phyloP scores from a whole-genome alignment of 2,888 invertebrate genomes.

The Lepidonotus clava region DNA sequence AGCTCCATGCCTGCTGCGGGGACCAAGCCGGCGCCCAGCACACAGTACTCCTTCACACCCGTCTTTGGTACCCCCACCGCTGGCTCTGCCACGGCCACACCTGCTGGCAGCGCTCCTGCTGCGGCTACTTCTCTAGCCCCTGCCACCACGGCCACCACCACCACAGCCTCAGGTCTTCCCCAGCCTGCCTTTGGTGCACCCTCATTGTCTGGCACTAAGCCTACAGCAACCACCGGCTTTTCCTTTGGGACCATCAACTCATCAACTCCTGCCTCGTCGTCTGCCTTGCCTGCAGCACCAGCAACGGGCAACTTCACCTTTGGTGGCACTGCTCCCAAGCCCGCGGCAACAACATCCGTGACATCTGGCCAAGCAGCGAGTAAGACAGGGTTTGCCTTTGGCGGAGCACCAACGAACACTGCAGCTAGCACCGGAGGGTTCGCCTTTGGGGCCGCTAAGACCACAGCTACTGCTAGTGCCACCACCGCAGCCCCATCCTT shows the following conservation, averaged over 20 bases:
- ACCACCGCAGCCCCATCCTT: constrained; percentile 18
- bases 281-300: not conserved
- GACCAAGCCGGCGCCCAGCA: not conserved
- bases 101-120: not conserved
- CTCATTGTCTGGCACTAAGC: not conserved
- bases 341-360: not conserved
- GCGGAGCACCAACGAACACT: too few species aligned
- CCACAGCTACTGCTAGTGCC: not conserved
- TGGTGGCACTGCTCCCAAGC: not conserved
- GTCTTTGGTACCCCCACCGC: not conserved
- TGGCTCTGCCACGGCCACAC: not conserved
- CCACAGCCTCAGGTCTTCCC: not conserved
- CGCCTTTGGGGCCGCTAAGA: not conserved
- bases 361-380: not conserved
- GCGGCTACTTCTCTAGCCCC: not conserved
- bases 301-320: constrained; percentile 1
- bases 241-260: not conserved
- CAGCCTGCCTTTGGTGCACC: not conserved
- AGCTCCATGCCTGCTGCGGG: not conserved
- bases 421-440: not conserved
- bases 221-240: not conserved
- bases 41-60: not conserved
- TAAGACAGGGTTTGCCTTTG: not conserved
- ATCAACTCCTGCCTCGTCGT: not conserved
- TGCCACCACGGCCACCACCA: not conserved